Base-by-base conservation (phyloP, 2,113 vertebrate genomes). In the Scartelaos histophorus region DNA sequence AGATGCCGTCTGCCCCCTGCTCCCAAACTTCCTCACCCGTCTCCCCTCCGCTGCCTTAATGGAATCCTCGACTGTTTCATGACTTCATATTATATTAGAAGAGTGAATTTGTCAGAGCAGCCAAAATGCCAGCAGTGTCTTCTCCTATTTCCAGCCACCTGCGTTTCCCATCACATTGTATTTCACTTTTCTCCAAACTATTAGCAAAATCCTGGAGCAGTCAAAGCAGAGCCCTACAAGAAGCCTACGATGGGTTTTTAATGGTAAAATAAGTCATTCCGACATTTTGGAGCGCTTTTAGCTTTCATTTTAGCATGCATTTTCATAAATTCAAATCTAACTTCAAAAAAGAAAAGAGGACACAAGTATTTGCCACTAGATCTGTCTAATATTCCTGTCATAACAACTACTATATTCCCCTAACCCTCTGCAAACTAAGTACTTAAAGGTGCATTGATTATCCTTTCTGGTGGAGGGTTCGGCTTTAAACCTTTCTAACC, bases 1-100 rank as follows among this genome's bases (percentile, higher is more conserved):
- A 83, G 79, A 71, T 89, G 90, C 73, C 71, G 81, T 69, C 66
- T 73, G 75, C 21, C 74, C 89, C 70, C 47, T 84, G 74, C 54
- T 81, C 79, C 76, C 43, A 58, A 29, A 62, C 76, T 72, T 91
- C 91, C 84, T 84, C 60, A 35, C 83, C 75, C 67, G 66, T 70
- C 75, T 73, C 66, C 69, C 70, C 66, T 56, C 1, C 17, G 7
- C 71, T 67, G 66, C 45, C 29, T 58, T 12, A 13, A 21, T 74
- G 34, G 49, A 35, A 34, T 54, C 51, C 60, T 73, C 71, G 60
- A 64, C 29, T 38, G 7, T 25, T 60, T 34, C 57, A 60, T 60
- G 25, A 16, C 17, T 62, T 62, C 29, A 38, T 38, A n/a, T n/a
- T 53, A 15, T 62, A 10, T 35, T 62, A 38, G 29, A 64, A 29